Evolutionary conservation across 2,888 invertebrate genomes (phyloP), one percentile per base, ranked within the genome.

Genomic region (Oscheius sp.): DNA sequence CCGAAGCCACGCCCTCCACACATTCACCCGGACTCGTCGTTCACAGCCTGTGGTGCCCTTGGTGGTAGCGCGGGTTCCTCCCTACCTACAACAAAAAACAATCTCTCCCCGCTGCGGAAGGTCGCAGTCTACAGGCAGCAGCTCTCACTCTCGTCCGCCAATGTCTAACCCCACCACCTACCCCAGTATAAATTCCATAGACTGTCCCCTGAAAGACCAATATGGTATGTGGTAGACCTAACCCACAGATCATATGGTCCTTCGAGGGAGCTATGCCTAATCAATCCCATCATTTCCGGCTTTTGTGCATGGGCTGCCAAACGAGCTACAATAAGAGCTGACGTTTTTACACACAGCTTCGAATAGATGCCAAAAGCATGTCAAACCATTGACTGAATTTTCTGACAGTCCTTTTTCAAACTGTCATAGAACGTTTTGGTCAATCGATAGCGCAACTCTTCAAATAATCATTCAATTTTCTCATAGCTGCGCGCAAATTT

Each of bases 11-110:
- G 68, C 68, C 68, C 68, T 68, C 68, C 37, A 47, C 51, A 55
- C 68, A 68, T 68, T 68, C 68, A 68, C 68, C 51, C 42, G 42
- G 68, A 68, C 68, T 68, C 68, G 53, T 35, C 55, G 68, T 68
- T 68, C 68, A 68, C 55, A 68, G 68, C 68, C 68, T 53, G 55
- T 55, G 55, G 68, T 68, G 68, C 68, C 68, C 68, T 68, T 68
- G 68, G 53, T 33, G 51, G 33, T 55, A 21, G 68, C 55, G 68
- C 68, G 35, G 68, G 55, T 33, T 33, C 68, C 42, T 29, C 55
- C 68, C 55, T 37, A 21, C 37, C 68, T 33, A 13, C 21, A 29
- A 68, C 33, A 68, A 51, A 68, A 33, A 68, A 33, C 33, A 29
- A 37, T 68, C 55, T 21, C 68, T 55, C 68, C 47, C 50, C 65